These are phyloP conservation scores for Drosophila pseudotakahashii DNA, from an alignment of 2,888 invertebrate species.

Conservation along the genomic window DNA sequence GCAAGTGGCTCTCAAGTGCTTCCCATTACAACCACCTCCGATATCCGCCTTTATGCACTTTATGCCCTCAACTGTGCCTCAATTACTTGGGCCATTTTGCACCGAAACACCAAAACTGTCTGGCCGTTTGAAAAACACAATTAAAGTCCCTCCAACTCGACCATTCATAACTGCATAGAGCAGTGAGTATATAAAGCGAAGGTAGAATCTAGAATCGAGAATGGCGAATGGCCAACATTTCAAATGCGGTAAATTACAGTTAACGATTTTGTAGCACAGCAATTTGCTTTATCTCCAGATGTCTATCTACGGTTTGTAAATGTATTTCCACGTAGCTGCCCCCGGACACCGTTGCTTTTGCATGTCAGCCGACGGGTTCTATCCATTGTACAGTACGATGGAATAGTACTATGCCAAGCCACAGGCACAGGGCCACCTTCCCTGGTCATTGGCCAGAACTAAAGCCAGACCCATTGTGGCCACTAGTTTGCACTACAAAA, in stretches of 20 bases:
- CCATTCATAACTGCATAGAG: slow-evolving; percentile 57
- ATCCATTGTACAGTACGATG: not conserved
- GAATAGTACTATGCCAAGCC: not conserved
- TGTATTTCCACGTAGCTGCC: slow-evolving; percentile 58
- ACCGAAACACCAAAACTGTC: slow-evolving; percentile 7
- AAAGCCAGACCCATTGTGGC: slow-evolving; percentile 53
- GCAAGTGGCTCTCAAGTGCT: slow-evolving; percentile 26
- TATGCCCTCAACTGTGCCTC: slow-evolving; percentile 2
- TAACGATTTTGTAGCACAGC: slow-evolving; percentile 80
- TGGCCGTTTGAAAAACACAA: slow-evolving; percentile 45
- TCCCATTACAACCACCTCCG: slow-evolving; percentile 18
- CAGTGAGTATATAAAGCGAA: no score
- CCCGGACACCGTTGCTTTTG: slow-evolving; percentile 67
- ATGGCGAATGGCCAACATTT: slow-evolving; percentile 59
- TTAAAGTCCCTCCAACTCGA: slow-evolving; percentile 46
- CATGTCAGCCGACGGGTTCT: slow-evolving; percentile 54
- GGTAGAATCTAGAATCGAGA: not conserved
- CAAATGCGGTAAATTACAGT: slow-evolving; percentile 78
- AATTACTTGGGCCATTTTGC: slow-evolving; percentile 29
- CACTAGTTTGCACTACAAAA: slow-evolving; percentile 23
- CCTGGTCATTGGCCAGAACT: slow-evolving; percentile 59
- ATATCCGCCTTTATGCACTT: slow-evolving; percentile 9
- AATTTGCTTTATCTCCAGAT: slow-evolving; percentile 77
- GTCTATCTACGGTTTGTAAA: slow-evolving; percentile 74
- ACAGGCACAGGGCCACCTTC: slow-evolving; percentile 9